These are phyloP conservation scores for Brachionus rotundiformis DNA, from an alignment of 1,140 invertebrate genomes.

Conservation along the genomic window DNA sequence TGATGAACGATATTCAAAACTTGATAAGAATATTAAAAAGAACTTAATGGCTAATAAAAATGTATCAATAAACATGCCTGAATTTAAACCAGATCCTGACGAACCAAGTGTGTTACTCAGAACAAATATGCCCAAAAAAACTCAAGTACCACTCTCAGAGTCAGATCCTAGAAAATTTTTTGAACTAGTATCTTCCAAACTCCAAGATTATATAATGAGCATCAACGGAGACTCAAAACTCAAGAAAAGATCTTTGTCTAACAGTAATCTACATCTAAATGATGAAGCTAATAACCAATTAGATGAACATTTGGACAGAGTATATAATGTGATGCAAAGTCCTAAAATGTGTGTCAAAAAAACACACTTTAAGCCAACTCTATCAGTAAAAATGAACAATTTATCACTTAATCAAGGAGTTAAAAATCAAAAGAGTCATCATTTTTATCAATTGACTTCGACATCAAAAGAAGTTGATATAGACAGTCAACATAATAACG, in stretches of 20 bases:
- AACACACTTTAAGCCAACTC: not conserved
- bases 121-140: not conserved
- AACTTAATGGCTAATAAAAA: constrained; percentile 37
- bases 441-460: constrained; percentile 46
- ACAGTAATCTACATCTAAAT: constrained; percentile 1
- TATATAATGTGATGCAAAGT: not conserved
- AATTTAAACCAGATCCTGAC: not conserved
- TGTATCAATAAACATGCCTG: not conserved
- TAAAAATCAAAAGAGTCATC: not conserved
- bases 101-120: not conserved
- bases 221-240: not conserved
- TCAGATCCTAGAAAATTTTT: constrained; percentile 41
- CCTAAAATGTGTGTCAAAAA: constrained; percentile 45
- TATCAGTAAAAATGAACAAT: not conserved
- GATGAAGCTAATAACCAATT: not conserved
- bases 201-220: not conserved
- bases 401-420: not conserved
- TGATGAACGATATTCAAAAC: constrained; percentile 4
- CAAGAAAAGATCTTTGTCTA: not conserved
- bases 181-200: not conserved
- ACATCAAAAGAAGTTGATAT: constrained; percentile 46
- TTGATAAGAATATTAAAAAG: constrained; percentile 36
- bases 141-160: not conserved
- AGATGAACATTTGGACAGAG: constrained; percentile 32
- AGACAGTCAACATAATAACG: constrained; percentile 33